Conservation (phyloP, 2,113 vertebrate genomes). For the Etia nguti region DNA sequence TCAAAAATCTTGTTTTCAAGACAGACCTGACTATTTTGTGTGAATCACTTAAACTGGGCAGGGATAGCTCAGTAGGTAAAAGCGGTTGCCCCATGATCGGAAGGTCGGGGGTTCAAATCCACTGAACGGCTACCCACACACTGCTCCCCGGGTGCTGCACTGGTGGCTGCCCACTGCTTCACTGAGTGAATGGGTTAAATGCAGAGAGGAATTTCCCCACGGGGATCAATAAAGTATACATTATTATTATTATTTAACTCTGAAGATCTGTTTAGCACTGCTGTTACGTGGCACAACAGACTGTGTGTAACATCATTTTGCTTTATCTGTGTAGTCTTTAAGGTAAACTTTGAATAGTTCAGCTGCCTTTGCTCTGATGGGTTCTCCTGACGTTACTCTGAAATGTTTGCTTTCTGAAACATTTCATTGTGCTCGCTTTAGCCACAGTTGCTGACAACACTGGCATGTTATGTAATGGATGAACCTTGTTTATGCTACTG, state of each 20-base stretch:
- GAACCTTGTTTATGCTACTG: conserved; percentile 6
- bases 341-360: background rate
- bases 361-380: background rate
- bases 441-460: background rate
- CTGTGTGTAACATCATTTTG: background rate
- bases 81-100: too few species aligned
- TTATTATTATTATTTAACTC: too few species aligned
- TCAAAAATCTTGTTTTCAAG: background rate
- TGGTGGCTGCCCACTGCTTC: too few species aligned
- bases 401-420: background rate
- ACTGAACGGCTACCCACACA: too few species aligned
- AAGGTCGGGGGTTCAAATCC: too few species aligned
- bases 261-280: background rate
- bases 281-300: background rate
- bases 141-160: too few species aligned
- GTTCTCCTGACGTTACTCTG: background rate
- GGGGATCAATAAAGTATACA: too few species aligned
- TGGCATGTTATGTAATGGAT: conserved; percentile 30
- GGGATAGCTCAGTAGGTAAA: too few species aligned
- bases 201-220: too few species aligned
- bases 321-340: background rate
- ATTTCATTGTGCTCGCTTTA: background rate
- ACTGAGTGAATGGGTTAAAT: too few species aligned
- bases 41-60: background rate
- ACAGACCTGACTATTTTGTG: background rate